A percentile compares a stretch with the other conserved stretches of the same genome.
Conservation (phyloP, 2,113 vertebrate species). For the Syngnathus typhle region DNA sequence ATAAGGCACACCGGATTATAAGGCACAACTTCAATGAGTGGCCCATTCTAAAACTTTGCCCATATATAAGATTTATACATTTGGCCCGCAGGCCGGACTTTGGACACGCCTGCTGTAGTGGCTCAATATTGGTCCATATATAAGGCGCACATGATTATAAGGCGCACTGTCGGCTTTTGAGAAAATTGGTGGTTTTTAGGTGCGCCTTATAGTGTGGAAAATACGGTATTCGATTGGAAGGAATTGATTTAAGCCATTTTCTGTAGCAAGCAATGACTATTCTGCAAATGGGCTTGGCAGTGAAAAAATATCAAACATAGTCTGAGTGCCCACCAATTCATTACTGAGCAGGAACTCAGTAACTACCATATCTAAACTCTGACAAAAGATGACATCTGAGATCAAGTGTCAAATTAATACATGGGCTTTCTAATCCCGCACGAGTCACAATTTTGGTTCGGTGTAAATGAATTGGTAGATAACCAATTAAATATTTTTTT, state of each 20-base stretch:
- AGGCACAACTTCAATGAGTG: too few relatives aligned
- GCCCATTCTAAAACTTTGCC: too few relatives aligned
- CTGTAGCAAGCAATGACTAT: background rate
- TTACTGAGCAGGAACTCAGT: background rate
- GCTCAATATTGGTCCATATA: too few relatives aligned
- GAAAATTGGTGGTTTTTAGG: too few relatives aligned
- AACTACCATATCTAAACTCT: background rate
- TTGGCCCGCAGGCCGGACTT: too few relatives aligned
- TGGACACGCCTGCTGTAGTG: too few relatives aligned
- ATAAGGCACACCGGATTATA: too few relatives aligned
- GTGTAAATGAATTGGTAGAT: background rate
- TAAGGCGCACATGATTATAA: too few relatives aligned
- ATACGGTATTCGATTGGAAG: too few relatives aligned
- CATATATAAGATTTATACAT: too few relatives aligned
- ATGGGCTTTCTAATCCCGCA: background rate
- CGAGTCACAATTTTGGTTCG: background rate
- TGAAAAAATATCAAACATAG: background rate
- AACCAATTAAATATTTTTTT: background rate
- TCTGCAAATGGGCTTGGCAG: background rate
- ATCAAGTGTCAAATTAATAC: background rate
- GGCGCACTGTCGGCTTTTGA: too few relatives aligned
- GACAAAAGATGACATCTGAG: background rate
- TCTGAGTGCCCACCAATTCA: background rate
- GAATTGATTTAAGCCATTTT: slow-evolving; percentile 5
- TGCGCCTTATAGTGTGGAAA: too few relatives aligned